Conservation (phyloP, 2,888 invertebrate species). For the Aspidapion aeneum region DNA sequence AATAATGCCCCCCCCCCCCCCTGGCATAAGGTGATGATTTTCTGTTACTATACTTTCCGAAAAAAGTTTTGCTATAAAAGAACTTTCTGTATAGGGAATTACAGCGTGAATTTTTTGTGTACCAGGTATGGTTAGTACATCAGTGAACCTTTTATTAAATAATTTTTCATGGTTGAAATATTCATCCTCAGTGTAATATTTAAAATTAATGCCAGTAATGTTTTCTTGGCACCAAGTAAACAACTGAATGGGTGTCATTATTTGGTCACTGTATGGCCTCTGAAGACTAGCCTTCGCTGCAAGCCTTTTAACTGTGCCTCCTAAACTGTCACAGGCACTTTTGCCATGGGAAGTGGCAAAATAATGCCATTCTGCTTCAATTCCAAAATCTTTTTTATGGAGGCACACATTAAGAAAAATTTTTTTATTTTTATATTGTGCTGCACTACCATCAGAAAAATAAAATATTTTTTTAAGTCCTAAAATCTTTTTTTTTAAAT, state of each 20-base stretch:
- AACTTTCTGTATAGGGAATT: not conserved
- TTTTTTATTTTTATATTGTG: not conserved
- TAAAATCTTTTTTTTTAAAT: not conserved
- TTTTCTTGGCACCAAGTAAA: not conserved
- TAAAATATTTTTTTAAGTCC: not conserved
- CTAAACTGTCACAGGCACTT: not conserved
- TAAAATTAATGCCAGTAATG: not conserved
- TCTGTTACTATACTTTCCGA: not conserved
- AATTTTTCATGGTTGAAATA: not conserved
- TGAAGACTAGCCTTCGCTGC: not conserved
- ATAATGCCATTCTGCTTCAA: not conserved
- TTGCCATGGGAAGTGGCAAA: not conserved
- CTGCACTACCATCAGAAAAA: not conserved
- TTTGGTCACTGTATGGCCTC: not conserved
- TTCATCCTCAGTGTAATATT: not conserved
- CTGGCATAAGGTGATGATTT: not conserved
- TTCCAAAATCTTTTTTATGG: not conserved
- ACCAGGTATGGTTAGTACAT: not conserved
- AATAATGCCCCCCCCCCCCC: not conserved
- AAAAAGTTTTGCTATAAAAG: not conserved
- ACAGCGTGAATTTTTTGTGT: not conserved
- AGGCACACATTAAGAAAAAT: not conserved
- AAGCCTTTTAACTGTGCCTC: constrained; percentile 2
- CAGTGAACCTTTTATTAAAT: not conserved
- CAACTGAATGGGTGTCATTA: constrained; percentile 1